Conservation (phyloP, 1,140 invertebrate species). For the Drosophila orosa region DNA sequence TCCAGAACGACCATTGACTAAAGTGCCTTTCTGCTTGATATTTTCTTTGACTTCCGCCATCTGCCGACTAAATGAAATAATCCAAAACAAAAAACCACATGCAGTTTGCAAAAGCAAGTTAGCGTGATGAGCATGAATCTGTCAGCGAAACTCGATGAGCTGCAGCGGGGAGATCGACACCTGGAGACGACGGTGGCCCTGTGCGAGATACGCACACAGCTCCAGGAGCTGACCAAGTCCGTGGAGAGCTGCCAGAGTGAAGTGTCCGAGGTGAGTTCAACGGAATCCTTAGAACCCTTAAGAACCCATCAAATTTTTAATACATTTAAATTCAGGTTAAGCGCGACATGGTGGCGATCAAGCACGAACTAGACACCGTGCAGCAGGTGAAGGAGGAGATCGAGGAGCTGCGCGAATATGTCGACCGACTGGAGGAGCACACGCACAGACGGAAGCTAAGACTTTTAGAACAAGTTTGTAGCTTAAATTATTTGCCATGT, state of each 20-base stretch:
- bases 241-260: conserved; percentile 97
- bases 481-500: conserved; percentile 85
- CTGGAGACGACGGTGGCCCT: conserved; percentile 95
- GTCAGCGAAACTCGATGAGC: conserved; percentile 95
- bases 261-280: conserved; percentile 91
- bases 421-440: conserved; percentile 94
- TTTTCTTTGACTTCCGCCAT: conserved; percentile 67
- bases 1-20: conserved; percentile 60
- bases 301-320: not conserved
- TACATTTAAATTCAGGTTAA: conserved; percentile 88
- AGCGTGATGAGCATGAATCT: conserved; percentile 98
- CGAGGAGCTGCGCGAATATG: conserved; percentile 95
- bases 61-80: conserved; percentile 25
- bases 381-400: conserved; percentile 97
- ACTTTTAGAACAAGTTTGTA: conserved; percentile 93
- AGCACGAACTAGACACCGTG: conserved; percentile 95
- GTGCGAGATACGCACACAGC: conserved; percentile 94
- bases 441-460: conserved; percentile 93
- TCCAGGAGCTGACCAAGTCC: conserved; percentile 95
- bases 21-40: conserved; percentile 76
- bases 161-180: conserved; percentile 93
- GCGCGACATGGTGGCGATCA: conserved; percentile 96
- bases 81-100: conserved; percentile 14
- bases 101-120: conserved; percentile 97
- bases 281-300: not conserved